Evolutionary conservation across 2,797 vertebrate species (phyloP), one percentile per base, ranked within the genome.

Genomic region (Ctenopoma kingsleyae): DNA sequence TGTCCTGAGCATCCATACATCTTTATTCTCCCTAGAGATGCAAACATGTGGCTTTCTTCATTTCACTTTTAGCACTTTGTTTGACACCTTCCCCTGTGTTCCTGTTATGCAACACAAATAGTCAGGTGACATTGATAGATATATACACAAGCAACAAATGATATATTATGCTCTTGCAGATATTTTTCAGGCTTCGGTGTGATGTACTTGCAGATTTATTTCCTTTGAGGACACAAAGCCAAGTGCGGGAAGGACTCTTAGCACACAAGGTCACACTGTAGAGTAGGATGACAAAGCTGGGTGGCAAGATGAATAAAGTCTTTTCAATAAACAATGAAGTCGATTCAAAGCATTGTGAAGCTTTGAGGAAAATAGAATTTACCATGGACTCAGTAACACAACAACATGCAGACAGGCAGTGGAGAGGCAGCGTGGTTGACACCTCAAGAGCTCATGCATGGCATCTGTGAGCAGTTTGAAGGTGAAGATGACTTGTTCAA

Each of bases 11-110:
- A 76, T 50, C 47, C 46, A 66, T 49, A 71, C 54, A 67, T 80
- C 55, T 47, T 71, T 53, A 58, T 53, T 48, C 51, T 71, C 65
- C 74, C 65, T 48, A 16, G 67, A 81, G 81, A 84, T 19, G 50
- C 16, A 36, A 74, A 72, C 76, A 83, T 76, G 86, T 85, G 78
- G 87, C 70, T 75, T 71, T 74, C 64, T 78, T 67, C 63, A 32
- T 32, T 32, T 32, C 30, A 32, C 30, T 8, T 32, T 58, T 77
- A 85, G 83, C 73, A 83, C 71, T 82, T 86, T 76, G 87, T 87
- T 88, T 84, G 85, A 87, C 84, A 89, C 85, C 84, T 87, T 86
- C 72, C 64, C 74, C 77, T 80, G 66, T 75, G 70, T 80, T 81
- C 49, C 50, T 17, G 48, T 87, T 89, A 85, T 44, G 78, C 74